A percentile compares a stretch with the other conserved stretches of the same genome.
Conservation (phyloP, 2,888 invertebrate species). For the Ephialtes manifestator region DNA sequence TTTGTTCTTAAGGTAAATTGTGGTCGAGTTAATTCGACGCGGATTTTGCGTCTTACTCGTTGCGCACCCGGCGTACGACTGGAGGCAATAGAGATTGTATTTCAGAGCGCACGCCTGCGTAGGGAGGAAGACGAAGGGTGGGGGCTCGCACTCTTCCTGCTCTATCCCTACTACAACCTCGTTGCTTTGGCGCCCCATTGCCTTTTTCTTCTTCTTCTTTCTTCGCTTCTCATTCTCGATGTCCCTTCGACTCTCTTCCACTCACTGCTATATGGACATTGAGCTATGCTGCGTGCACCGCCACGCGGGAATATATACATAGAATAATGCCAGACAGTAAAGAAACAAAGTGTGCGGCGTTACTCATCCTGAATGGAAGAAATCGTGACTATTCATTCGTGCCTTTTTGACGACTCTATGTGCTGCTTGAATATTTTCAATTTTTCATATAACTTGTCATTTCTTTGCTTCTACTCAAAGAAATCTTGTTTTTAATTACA, state of each 20-base stretch:
- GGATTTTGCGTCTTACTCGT: slow-evolving; percentile 61
- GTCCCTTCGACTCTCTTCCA: slow-evolving; percentile 30
- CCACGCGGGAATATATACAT: slow-evolving; percentile 29
- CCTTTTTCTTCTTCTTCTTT: slow-evolving; percentile 36
- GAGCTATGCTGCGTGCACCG: slow-evolving; percentile 4
- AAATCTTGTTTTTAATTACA: too few relatives aligned
- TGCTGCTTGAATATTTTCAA: neutral
- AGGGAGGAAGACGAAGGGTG: neutral
- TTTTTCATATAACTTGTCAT: neutral
- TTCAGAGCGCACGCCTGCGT: slow-evolving; percentile 49
- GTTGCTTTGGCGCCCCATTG: slow-evolving; percentile 57
- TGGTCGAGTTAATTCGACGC: slow-evolving; percentile 14
- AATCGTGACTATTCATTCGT: slow-evolving; percentile 24
- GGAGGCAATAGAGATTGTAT: slow-evolving; percentile 67
- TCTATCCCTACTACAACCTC: slow-evolving; percentile 52
- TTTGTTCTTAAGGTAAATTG: neutral
- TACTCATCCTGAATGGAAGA: slow-evolving; percentile 38
- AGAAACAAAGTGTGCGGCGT: slow-evolving; percentile 43
- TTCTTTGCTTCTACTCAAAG: too few relatives aligned
- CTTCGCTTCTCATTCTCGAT: slow-evolving; percentile 24
- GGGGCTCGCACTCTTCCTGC: slow-evolving; percentile 60
- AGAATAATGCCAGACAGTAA: slow-evolving; percentile 52
- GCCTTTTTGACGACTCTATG: slow-evolving; percentile 14
- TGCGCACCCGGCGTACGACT: slow-evolving; percentile 83
- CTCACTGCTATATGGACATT: neutral